Base-by-base conservation (phyloP, 2,888 invertebrate genomes). In the Drosophila trichaetosa region DNA sequence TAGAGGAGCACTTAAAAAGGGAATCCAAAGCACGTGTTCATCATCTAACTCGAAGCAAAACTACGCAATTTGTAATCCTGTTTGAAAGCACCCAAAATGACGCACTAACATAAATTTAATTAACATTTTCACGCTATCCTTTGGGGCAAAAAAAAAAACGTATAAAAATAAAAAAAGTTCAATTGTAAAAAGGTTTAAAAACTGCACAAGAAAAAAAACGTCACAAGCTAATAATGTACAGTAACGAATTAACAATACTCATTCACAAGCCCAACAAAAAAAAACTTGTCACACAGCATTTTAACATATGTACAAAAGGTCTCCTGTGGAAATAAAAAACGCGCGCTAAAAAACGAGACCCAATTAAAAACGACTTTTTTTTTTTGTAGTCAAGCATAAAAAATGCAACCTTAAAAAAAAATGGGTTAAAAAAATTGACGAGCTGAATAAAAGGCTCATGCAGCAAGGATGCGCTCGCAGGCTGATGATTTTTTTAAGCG, bases 341-440 rank as follows among this genome's bases (percentile, higher is more conserved):
- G 38, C 62, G 67, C 56, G 59, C 58, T 56, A 48, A 79, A 80
- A 79, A 77, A 66, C 34, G 68, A 64, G 57, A 67, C 74, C 79
- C 81, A 90, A 87, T 89, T 90, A 87, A 74, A 89, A 87, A 89
- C 79, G 85, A 87, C 79, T 89, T 86, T 86, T 83, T 40, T 83
- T 40, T 83, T 68, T 72, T 75, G 81, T 83, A 88, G 71, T 75
- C 89, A 81, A 82, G 84, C 82, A 83, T 77, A 87, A 83, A 83
- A 83, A 87, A 87, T 78, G 59, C 76, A 62, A 66, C 71, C 73
- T 69, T 63, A 74, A 42, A 76, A 29, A 85, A 85, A 82, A 80
- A 83, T 76, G 76, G 73, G 78, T 71, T 68, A 79, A 86, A 90
- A 83, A 89, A 89, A 76, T 48, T 62, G 69, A 60, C 52, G 65